A percentile compares a stretch with the other conserved stretches of the same genome.
Conservation (phyloP, 2,797 vertebrate species). For the Astyanax mexicanus region DNA sequence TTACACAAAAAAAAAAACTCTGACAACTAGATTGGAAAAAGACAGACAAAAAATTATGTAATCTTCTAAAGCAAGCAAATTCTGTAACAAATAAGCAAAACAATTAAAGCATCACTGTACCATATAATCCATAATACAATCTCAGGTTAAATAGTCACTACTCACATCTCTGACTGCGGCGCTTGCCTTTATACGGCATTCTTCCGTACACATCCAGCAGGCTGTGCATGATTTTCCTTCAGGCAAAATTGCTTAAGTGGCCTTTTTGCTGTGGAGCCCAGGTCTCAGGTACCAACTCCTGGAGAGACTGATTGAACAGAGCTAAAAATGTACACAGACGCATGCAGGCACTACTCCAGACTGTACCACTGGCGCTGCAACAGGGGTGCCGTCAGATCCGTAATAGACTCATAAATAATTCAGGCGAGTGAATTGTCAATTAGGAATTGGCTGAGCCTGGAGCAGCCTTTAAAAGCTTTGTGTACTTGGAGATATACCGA, state of each 20-base stretch:
- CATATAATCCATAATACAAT: too few relatives aligned
- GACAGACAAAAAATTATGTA: too few relatives aligned
- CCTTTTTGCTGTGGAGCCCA: conserved; percentile 18
- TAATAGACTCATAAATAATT: conserved; percentile 30
- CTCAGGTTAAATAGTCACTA: conserved; percentile 8
- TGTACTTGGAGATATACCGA: background rate
- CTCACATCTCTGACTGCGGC: conserved; percentile 49
- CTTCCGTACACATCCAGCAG: conserved; percentile 40
- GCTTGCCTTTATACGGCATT: conserved; percentile 45
- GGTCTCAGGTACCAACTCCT: conserved; percentile 28
- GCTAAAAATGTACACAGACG: conserved; percentile 32
- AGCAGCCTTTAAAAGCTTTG: background rate
- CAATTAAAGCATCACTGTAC: too few relatives aligned
- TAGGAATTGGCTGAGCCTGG: background rate
- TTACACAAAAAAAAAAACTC: background rate
- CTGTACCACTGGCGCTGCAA: conserved; percentile 34
- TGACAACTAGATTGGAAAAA: background rate
- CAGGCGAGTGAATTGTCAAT: conserved; percentile 8
- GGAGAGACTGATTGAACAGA: conserved; percentile 45
- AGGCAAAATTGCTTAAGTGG: background rate
- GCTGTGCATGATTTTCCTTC: conserved; percentile 25
- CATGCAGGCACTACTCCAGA: conserved; percentile 41
- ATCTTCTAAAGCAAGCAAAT: too few relatives aligned
- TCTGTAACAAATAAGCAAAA: too few relatives aligned
- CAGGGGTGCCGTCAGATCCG: conserved; percentile 21